These are phyloP conservation scores for Enoplosus armatus DNA, from an alignment of 2,797 vertebrate genomes.

Conservation along the genomic window DNA sequence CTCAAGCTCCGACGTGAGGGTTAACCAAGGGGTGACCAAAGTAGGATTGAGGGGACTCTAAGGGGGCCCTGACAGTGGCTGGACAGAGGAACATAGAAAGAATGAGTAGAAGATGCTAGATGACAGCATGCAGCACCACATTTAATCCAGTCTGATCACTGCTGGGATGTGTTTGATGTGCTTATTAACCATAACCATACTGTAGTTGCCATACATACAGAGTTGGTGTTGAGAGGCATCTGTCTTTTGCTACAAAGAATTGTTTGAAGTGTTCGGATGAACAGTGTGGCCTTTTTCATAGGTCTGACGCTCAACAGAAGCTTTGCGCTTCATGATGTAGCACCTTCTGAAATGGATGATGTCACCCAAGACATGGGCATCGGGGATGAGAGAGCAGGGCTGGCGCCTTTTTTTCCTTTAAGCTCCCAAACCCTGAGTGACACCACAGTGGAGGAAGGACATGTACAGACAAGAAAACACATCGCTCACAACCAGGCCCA, in stretches of 20 bases:
- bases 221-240: not conserved
- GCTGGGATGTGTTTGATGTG: too few species aligned
- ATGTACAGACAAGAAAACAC: conserved; percentile 57
- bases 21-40: conserved; percentile 11
- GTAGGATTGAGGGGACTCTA: not conserved
- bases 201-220: not conserved
- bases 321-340: conserved; percentile 53
- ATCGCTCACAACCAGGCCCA: conserved; percentile 28
- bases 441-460: conserved; percentile 57
- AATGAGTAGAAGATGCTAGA: too few species aligned
- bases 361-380: conserved; percentile 46
- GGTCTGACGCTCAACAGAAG: conserved; percentile 1
- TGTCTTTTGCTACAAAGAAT: not conserved
- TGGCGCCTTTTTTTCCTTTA: conserved; percentile 40
- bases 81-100: not conserved
- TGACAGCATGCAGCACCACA: too few species aligned
- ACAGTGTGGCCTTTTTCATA: conserved; percentile 4
- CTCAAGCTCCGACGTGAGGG: conserved; percentile 2
- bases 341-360: conserved; percentile 53
- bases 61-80: not conserved
- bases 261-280: conserved; percentile 15
- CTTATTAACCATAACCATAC: not conserved
- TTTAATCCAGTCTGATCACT: too few species aligned
- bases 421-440: conserved; percentile 53
- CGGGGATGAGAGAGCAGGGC: conserved; percentile 25